phyloP scores from a whole-genome alignment of 2,888 invertebrate species.

The Hermodice carunculata region DNA sequence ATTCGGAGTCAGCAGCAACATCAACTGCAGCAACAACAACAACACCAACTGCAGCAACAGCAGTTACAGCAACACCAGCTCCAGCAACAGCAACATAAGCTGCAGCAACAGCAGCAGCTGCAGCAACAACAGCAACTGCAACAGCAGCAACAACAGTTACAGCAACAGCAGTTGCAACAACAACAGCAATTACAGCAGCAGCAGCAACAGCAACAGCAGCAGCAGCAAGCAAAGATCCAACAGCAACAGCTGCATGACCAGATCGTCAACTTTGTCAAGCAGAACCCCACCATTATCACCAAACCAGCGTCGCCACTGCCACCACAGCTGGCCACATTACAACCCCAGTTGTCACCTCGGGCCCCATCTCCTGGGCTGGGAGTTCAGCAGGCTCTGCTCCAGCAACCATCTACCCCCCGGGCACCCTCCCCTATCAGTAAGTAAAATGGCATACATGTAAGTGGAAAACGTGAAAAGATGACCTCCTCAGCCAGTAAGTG shows the following conservation, averaged over 20 bases:
- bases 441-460: no score
- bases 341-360: conserved; percentile 26
- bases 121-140: conserved; percentile 44
- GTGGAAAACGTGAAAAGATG: no score
- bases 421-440: conserved; percentile 64
- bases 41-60: conserved; percentile 4
- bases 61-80: neutral
- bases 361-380: conserved; percentile 30
- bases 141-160: conserved; percentile 14
- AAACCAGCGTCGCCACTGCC: conserved; percentile 63
- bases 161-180: conserved; percentile 18
- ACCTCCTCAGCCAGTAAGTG: no score
- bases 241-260: conserved; percentile 47
- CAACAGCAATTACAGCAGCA: conserved; percentile 30
- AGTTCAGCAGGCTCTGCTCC: conserved; percentile 30
- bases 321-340: conserved; percentile 39
- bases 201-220: conserved; percentile 56
- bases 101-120: conserved; percentile 46
- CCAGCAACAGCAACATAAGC: neutral
- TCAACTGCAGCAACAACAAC: conserved; percentile 7
- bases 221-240: conserved; percentile 76
- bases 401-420: conserved; percentile 47
- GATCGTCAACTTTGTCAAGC: conserved; percentile 60
- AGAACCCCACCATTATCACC: conserved; percentile 63
- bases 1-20: conserved; percentile 7